Evolutionary conservation across 1,140 invertebrate species (phyloP), one percentile per base, ranked within the genome.

Genomic region (Nasonia giraulti): DNA sequence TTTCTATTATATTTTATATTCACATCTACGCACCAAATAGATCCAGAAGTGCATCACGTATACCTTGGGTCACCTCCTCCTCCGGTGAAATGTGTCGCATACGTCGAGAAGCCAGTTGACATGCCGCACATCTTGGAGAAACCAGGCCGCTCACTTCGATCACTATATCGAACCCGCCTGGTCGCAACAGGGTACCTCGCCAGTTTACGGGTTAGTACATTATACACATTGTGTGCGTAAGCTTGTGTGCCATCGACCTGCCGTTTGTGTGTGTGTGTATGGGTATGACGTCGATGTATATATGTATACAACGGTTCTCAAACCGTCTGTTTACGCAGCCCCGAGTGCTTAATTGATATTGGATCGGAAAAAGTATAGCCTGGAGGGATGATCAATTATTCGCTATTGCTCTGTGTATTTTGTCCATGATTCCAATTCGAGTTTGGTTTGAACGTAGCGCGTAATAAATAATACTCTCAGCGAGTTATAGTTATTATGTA

Each of bases 71-170:
- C 89, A 20, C 91, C 91, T 0, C 55, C 55, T 40, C 81, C 90
- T 31, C 86, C 90, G 10, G 88, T 90, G 37, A 91, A 90, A 84
- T 92, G 92, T 40, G 88, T 92, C 5, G 91, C 91, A 83, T 92
- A 91, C 80, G 88, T 92, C 2, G 91, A 92, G 80, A 91, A 92
- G 83, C 92, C 92, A 17, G 87, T 92, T 66, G 92, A 87, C 87
- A 88, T 92, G 12, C 89, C 91, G 82, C 91, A 85, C 79, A 88
- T 92, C 74, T 80, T 91, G 37, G 91, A 92, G 80, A 90, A 89
- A 80, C 88, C 91, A 76, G 84, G 87, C 84, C 89, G 12, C 85
- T 37, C 88, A 89, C 17, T 82, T 7, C 55, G 55, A 62, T 62
- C 91, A 91, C 82, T 92, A 92, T 23, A 23, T 0, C 71, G 88